These are phyloP conservation scores for Marasmarcha lunaedactyla DNA, from an alignment of 2,888 invertebrate species.

Conservation along the genomic window DNA sequence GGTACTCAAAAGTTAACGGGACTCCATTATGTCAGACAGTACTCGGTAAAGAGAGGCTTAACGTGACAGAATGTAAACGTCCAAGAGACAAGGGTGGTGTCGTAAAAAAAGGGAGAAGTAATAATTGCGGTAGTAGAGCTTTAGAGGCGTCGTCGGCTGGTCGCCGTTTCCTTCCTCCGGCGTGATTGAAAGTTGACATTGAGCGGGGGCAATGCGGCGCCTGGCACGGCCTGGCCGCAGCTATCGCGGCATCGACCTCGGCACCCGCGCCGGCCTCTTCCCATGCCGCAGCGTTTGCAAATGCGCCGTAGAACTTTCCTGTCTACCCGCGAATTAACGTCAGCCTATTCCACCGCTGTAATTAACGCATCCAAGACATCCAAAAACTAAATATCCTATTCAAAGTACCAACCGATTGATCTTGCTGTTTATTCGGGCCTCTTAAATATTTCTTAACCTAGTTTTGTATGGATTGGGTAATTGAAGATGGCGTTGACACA, in stretches of 20 bases:
- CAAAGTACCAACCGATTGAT: too few species aligned
- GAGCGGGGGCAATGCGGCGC: constrained; percentile 38
- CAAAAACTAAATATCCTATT: background rate
- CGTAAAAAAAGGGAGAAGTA: constrained; percentile 43
- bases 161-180: constrained; percentile 53
- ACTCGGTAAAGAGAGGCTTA: constrained; percentile 37
- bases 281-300: constrained; percentile 52
- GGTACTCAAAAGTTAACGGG: too few species aligned
- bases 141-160: constrained; percentile 33
- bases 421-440: background rate
- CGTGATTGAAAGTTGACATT: constrained; percentile 66
- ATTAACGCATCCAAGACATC: constrained; percentile 19
- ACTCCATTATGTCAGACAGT: constrained; percentile 28
- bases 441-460: background rate
- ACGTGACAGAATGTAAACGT: constrained; percentile 44
- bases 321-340: constrained; percentile 37
- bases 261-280: constrained; percentile 50
- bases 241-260: constrained; percentile 64
- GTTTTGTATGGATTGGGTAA: background rate
- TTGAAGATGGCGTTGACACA: constrained; percentile 31
- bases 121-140: background rate
- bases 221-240: constrained; percentile 63
- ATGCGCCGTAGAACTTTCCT: constrained; percentile 40
- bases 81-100: constrained; percentile 33
- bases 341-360: constrained; percentile 29